Percentiles rank a stretch among this genome's conserved stretches.
Evolutionary conservation across 2,113 vertebrate species (phyloP).

Genomic region (Taxidea taxus): DNA sequence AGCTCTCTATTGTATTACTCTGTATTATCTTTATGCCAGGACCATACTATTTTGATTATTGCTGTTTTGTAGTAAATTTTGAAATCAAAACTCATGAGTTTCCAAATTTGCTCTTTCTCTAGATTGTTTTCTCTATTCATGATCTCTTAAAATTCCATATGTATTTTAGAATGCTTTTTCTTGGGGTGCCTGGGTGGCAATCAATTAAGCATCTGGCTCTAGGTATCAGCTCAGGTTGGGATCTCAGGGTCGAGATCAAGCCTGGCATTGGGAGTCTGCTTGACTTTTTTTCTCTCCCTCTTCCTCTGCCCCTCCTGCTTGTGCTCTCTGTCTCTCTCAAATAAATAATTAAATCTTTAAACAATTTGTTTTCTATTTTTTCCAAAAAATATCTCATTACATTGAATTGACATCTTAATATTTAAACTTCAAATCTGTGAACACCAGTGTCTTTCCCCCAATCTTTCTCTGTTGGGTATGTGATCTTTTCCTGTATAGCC

Average conservation of each 20-base stretch:
- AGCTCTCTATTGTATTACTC: background rate
- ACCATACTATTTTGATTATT: background rate
- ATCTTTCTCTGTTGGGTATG: background rate
- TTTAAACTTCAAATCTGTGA: background rate
- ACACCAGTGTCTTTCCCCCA: background rate
- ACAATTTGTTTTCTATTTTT: background rate
- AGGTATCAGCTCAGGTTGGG: no score
- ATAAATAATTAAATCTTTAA: background rate
- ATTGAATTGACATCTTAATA: background rate
- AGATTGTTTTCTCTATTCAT: background rate
- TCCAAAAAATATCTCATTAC: background rate
- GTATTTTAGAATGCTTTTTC: background rate
- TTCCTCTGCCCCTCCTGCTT: no score
- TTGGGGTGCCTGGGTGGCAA: background rate
- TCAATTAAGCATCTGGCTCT: no score
- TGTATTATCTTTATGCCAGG: background rate
- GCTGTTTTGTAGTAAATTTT: background rate
- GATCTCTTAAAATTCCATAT: background rate
- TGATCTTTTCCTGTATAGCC: background rate
- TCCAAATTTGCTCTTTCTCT: background rate
- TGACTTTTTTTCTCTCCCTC: no score
- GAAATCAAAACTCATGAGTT: background rate
- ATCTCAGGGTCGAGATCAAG: no score
- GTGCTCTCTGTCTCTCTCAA: no score
- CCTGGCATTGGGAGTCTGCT: no score